Evolutionary conservation across 2,888 invertebrate genomes (phyloP).

Genomic region (Malthinus seriepunctatus): DNA sequence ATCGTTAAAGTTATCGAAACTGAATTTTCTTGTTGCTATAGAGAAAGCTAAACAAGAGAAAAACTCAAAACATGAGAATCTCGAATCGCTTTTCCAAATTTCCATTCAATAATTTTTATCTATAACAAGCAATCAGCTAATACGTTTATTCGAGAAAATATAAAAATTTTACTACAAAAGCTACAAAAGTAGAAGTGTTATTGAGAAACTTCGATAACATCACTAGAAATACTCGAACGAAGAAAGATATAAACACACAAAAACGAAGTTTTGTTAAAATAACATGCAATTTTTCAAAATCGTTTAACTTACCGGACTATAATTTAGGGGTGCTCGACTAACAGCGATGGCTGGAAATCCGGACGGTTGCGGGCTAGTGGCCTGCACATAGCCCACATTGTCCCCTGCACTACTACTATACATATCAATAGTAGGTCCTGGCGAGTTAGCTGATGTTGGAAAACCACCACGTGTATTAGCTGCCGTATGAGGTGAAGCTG

Average conservation of each 20-base stretch:
- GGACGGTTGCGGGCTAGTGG: constrained; percentile 95
- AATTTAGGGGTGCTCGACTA: constrained; percentile 90
- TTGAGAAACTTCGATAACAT: constrained; percentile 6
- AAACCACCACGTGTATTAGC: constrained; percentile 73
- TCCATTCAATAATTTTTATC: not conserved
- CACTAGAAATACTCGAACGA: constrained; percentile 1
- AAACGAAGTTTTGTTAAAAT: constrained; percentile 4
- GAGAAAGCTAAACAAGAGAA: too few relatives aligned
- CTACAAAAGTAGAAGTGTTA: constrained; percentile 8
- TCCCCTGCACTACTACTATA: constrained; percentile 85
- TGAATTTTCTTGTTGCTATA: too few relatives aligned
- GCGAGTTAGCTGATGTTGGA: constrained; percentile 85
- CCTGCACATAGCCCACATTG: constrained; percentile 91
- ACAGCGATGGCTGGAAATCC: constrained; percentile 93
- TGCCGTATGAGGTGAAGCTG: constrained; percentile 80
- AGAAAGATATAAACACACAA: constrained; percentile 3
- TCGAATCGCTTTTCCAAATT: too few relatives aligned
- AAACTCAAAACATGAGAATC: too few relatives aligned
- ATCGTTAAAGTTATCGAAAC: too few relatives aligned
- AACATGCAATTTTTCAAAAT: not conserved
- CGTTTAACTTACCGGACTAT: constrained; percentile 81
- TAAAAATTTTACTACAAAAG: constrained; percentile 6
- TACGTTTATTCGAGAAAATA: constrained; percentile 6
- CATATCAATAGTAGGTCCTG: constrained; percentile 89
- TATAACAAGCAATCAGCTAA: constrained; percentile 8